Evolutionary conservation across 2,888 invertebrate species (phyloP).

Genomic region (Enchytraeus crypticus): DNA sequence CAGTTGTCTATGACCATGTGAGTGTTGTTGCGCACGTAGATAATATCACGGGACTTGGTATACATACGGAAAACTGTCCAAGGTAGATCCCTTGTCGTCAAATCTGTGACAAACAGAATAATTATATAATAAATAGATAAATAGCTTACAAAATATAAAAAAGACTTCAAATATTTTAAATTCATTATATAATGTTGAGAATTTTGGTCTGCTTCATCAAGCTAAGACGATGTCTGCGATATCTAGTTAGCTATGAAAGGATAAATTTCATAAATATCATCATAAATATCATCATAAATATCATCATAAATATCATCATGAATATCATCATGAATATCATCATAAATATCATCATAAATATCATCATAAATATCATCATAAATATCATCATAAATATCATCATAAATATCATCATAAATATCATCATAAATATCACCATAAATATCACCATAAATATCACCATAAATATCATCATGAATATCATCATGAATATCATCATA

Average conservation of each 20-base stretch:
- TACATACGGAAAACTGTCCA: constrained; percentile 32
- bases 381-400: too few relatives aligned
- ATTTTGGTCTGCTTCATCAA: neutral
- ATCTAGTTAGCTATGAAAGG: too few relatives aligned
- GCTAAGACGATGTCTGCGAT: too few relatives aligned
- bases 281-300: too few relatives aligned
- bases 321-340: neutral
- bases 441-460: too few relatives aligned
- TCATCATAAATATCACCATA: too few relatives aligned
- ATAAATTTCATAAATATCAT: too few relatives aligned
- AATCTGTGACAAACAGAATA: constrained; percentile 27
- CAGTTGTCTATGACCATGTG: constrained; percentile 31
- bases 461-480: too few relatives aligned
- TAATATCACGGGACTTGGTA: constrained; percentile 15
- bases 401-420: too few relatives aligned
- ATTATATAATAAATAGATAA: neutral
- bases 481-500: too few relatives aligned
- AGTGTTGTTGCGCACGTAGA: constrained; percentile 29
- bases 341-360: neutral
- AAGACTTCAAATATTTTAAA: neutral
- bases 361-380: neutral
- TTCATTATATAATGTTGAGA: neutral
- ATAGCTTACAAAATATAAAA: neutral
- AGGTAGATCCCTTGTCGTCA: constrained; percentile 29
- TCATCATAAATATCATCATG: too few relatives aligned